Percentiles rank a stretch among this genome's conserved stretches.
Conservation (phyloP, 2,797 vertebrate genomes). For the Salmo trutta region DNA sequence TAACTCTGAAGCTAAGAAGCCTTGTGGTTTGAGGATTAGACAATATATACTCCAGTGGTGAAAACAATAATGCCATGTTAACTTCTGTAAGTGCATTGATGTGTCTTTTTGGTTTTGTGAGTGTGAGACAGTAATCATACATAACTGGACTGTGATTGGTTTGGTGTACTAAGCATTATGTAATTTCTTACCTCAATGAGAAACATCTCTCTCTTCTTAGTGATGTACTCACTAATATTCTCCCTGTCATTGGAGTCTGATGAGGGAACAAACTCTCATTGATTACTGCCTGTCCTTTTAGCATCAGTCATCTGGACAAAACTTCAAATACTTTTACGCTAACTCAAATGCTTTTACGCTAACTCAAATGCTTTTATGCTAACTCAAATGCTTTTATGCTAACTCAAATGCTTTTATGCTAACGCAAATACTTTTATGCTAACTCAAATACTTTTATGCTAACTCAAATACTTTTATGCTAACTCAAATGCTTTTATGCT, state of each 20-base stretch:
- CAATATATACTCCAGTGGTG: conserved; percentile 39
- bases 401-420: too few relatives aligned
- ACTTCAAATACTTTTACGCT: too few relatives aligned
- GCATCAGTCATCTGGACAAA: not conserved
- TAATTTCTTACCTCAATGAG: too few relatives aligned
- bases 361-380: too few relatives aligned
- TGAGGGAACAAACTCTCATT: not conserved
- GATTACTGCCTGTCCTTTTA: not conserved
- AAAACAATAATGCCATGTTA: conserved; percentile 23
- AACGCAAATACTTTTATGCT: too few relatives aligned
- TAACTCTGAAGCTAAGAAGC: conserved; percentile 53
- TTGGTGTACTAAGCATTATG: not conserved
- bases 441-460: too few relatives aligned
- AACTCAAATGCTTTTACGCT: too few relatives aligned
- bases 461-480: too few relatives aligned
- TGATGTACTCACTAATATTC: conserved; percentile 12
- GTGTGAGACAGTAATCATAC: not conserved
- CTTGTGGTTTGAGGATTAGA: conserved; percentile 33
- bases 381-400: too few relatives aligned
- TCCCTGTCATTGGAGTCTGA: conserved; percentile 33
- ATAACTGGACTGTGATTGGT: not conserved
- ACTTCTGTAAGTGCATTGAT: not conserved
- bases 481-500: too few relatives aligned
- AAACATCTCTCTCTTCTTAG: conserved; percentile 15
- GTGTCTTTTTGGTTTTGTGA: conserved; percentile 9